A percentile compares a stretch with the other conserved stretches of the same genome.
Conservation (phyloP, 1,140 invertebrate genomes). For the Aphidius gifuensis region DNA sequence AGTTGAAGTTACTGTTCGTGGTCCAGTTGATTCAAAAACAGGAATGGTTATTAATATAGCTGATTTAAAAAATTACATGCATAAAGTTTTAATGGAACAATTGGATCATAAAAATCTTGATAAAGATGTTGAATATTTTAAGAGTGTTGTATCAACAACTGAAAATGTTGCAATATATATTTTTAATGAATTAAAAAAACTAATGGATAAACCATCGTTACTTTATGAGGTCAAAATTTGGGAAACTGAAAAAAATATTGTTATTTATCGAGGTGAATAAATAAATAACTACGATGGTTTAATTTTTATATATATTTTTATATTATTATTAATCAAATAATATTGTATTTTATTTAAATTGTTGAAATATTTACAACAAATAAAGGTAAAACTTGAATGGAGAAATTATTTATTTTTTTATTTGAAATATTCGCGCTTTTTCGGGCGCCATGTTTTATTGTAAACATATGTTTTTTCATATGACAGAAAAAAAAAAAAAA, state of each 20-base stretch:
- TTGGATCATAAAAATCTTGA: slow-evolving; percentile 97
- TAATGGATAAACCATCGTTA: slow-evolving; percentile 68
- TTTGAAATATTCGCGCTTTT: too few relatives aligned
- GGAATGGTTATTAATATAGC: slow-evolving; percentile 97
- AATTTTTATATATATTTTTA: too few relatives aligned
- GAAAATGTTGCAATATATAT: slow-evolving; percentile 93
- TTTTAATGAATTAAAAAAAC: slow-evolving; percentile 73
- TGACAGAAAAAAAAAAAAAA: too few relatives aligned
- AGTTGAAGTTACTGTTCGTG: slow-evolving; percentile 90
- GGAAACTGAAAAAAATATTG: slow-evolving; percentile 96
- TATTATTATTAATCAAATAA: too few relatives aligned
- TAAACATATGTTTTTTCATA: too few relatives aligned
- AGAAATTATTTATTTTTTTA: too few relatives aligned
- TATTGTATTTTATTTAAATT: too few relatives aligned
- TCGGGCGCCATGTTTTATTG: too few relatives aligned
- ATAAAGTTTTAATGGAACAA: slow-evolving; percentile 74
- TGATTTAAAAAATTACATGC: slow-evolving; percentile 84
- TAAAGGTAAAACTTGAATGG: too few relatives aligned
- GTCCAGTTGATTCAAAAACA: slow-evolving; percentile 76
- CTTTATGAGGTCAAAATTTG: slow-evolving; percentile 90
- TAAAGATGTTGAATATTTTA: slow-evolving; percentile 88
- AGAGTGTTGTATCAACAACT: slow-evolving; percentile 74
- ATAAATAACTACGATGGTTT: neutral
- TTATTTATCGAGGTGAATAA: slow-evolving; percentile 76
- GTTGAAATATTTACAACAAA: too few relatives aligned